A percentile compares a stretch with the other conserved stretches of the same genome.
These are phyloP conservation scores for Arbacia lixula DNA, from an alignment of 53 echinoderm and acorn worm species.

Conservation along the genomic window DNA sequence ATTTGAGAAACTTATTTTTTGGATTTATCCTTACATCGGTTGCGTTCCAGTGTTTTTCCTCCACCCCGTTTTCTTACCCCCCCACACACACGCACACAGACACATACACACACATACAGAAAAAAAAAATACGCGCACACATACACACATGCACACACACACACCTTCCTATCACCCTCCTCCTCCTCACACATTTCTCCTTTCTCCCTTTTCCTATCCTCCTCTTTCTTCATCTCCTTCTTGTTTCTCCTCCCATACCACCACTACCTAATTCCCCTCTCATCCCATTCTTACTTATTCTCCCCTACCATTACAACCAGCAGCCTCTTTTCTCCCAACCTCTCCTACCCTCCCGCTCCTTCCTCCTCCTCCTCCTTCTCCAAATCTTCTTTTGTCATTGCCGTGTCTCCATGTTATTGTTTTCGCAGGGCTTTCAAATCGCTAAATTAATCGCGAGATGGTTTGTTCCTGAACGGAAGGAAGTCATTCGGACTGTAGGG, in stretches of 20 bases:
- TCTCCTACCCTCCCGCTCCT: not conserved
- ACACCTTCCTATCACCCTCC: not conserved
- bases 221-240: not conserved
- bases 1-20: no score
- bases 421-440: constrained; percentile 38
- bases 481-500: constrained; percentile 36
- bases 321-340: not conserved
- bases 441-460: constrained; percentile 50
- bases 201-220: no score
- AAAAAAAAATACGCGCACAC: not conserved
- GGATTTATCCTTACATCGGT: no score
- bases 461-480: constrained; percentile 52
- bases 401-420: constrained; percentile 17
- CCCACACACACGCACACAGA: not conserved
- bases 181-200: no score
- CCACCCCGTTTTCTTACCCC: not conserved
- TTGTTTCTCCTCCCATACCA: not conserved
- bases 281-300: not conserved
- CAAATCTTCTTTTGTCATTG: not conserved
- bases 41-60: no score
- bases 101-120: no score
- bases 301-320: not conserved
- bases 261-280: not conserved
- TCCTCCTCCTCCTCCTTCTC: not conserved
- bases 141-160: not conserved